These are phyloP conservation scores for Pseudotriccus pelzelni DNA, from an alignment of 2,797 vertebrate genomes.

Conservation along the genomic window DNA sequence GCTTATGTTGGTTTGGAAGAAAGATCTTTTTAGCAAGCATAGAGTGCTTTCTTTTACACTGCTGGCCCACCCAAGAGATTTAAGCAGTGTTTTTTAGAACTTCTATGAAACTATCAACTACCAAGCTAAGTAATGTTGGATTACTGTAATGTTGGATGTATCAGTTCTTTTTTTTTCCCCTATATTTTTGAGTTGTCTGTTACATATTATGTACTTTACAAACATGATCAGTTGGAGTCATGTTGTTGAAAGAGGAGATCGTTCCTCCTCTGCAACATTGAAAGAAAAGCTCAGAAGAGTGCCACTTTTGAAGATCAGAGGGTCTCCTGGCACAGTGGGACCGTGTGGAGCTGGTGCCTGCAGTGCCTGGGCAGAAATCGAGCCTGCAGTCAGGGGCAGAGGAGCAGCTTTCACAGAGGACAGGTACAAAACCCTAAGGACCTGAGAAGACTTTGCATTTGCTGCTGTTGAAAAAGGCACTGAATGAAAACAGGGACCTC, in stretches of 20 bases:
- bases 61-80: not conserved
- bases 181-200: not conserved
- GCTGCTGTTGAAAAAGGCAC: not conserved
- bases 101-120: not conserved
- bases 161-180: not conserved
- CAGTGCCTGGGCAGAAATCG: not conserved
- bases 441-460: not conserved
- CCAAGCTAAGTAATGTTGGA: not conserved
- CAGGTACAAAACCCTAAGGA: accelerated
- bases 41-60: not conserved
- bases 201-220: not conserved
- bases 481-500: not conserved
- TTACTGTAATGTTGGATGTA: not conserved
- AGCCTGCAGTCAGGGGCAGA: not conserved
- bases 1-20: not conserved
- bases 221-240: not conserved
- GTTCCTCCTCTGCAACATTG: not conserved
- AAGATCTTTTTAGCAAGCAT: not conserved
- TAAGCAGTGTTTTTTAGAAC: not conserved
- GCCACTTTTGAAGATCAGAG: not conserved
- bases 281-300: not conserved
- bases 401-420: not conserved
- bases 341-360: not conserved
- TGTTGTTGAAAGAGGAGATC: not conserved
- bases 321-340: not conserved